phyloP scores from a whole-genome alignment of 1,140 invertebrate genomes.

The Himalopsyche phryganea region DNA sequence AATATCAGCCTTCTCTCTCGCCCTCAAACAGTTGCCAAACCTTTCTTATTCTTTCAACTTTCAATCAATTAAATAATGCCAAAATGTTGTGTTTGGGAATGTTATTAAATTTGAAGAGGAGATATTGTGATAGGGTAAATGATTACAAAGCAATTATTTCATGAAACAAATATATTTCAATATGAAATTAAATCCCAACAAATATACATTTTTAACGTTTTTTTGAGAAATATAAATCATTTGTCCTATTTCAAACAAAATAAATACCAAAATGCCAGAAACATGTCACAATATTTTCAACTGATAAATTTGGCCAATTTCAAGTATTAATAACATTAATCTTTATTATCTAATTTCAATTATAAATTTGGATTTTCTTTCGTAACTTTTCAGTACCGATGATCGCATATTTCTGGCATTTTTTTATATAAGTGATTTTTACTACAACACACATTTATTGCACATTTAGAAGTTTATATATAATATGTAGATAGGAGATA shows the following conservation, averaged over 20 bases:
- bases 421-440: conserved; percentile 38
- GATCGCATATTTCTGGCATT: conserved; percentile 17
- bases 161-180: conserved; percentile 58
- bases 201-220: conserved; percentile 47
- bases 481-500: conserved; percentile 27
- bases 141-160: conserved; percentile 37
- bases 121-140: too few relatives aligned
- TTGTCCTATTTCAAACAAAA: conserved; percentile 33
- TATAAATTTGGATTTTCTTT: neutral
- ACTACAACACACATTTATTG: conserved; percentile 57
- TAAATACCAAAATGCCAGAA: conserved; percentile 32
- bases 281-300: conserved; percentile 13
- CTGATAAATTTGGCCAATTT: conserved; percentile 9
- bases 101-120: too few relatives aligned
- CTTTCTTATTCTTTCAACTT: too few relatives aligned
- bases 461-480: conserved; percentile 53
- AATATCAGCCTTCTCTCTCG: too few relatives aligned
- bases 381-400: neutral
- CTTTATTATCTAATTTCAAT: too few relatives aligned
- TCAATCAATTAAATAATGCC: too few relatives aligned
- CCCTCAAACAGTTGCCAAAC: too few relatives aligned
- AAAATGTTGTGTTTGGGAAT: too few relatives aligned
- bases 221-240: conserved; percentile 34
- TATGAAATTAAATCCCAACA: conserved; percentile 57
- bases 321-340: neutral